Evolutionary conservation across 2,888 invertebrate genomes (phyloP).

Genomic region (Rhagium mordax): DNA sequence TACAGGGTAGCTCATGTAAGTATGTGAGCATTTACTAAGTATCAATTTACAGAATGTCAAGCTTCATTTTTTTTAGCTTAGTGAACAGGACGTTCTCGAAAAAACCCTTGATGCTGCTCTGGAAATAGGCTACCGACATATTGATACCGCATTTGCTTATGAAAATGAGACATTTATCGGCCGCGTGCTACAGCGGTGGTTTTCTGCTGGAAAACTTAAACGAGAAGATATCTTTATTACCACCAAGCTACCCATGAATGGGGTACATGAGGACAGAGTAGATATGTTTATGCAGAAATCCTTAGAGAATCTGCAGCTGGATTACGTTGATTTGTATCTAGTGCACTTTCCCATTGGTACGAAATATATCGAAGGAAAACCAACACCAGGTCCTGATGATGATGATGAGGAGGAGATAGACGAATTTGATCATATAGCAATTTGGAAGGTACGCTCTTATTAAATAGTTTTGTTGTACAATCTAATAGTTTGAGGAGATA

Average conservation of each 20-base stretch:
- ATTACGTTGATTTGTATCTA: conserved; percentile 59
- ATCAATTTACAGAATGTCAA: too few relatives aligned
- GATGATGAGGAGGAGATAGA: conserved; percentile 5
- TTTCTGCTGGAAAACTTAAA: conserved; percentile 77
- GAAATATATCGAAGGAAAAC: conserved; percentile 38
- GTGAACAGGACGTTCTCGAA: neutral
- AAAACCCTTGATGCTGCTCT: neutral
- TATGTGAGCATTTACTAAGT: too few relatives aligned
- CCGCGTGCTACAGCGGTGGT: conserved; percentile 79
- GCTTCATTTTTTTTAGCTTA: conserved; percentile 11
- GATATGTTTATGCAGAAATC: conserved; percentile 54
- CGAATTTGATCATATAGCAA: conserved; percentile 46
- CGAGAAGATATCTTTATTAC: conserved; percentile 86
- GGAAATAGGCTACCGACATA: conserved; percentile 14
- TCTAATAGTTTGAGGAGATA: neutral
- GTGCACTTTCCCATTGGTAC: conserved; percentile 55
- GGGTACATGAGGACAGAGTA: conserved; percentile 72
- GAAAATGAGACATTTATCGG: conserved; percentile 84
- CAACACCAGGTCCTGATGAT: neutral
- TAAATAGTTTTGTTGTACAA: too few relatives aligned
- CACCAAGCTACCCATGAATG: conserved; percentile 81
- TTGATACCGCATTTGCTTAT: conserved; percentile 32
- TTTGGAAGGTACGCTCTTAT: conserved; percentile 50
- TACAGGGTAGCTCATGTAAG: too few relatives aligned
- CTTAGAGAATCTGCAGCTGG: conserved; percentile 53